Conservation (phyloP, 2,888 invertebrate genomes). For the Tetanocera ferruginea region DNA sequence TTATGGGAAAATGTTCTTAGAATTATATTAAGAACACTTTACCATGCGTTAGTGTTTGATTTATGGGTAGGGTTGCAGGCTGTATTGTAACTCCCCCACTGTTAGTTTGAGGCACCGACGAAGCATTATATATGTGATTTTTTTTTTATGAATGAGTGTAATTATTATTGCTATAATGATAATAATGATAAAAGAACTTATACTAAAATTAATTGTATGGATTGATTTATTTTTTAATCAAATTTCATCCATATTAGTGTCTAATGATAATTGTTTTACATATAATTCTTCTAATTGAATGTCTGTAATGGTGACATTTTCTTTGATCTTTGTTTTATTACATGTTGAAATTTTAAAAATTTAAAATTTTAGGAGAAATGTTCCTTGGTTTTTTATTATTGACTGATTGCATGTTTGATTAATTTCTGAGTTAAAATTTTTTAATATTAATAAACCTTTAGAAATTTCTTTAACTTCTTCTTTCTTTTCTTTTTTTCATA, state of each 20-base stretch:
- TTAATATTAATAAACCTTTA: conserved; percentile 39
- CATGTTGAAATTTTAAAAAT: conserved; percentile 37
- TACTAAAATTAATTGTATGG: conserved; percentile 19
- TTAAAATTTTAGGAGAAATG: conserved; percentile 42
- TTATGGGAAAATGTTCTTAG: too few species aligned
- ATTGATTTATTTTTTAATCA: conserved; percentile 18
- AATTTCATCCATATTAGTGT: conserved; percentile 28
- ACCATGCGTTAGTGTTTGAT: too few species aligned
- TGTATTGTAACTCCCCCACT: too few species aligned
- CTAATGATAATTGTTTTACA: conserved; percentile 33
- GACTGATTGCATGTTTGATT: conserved; percentile 35
- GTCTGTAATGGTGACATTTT: not conserved
- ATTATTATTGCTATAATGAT: not conserved
- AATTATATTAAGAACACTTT: too few species aligned
- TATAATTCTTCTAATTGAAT: conserved; percentile 30
- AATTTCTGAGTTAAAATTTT: conserved; percentile 35
- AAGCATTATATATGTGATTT: not conserved
- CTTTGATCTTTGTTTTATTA: conserved; percentile 38
- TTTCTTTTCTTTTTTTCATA: conserved; percentile 27
- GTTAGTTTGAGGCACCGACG: conserved; percentile 26
- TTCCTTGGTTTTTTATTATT: conserved; percentile 35
- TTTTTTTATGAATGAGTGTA: not conserved
- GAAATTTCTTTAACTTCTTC: conserved; percentile 34
- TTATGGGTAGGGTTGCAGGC: too few species aligned
- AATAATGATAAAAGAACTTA: conserved; percentile 11